phyloP scores from a whole-genome alignment of 2,113 vertebrate species.

The Silurus asotus region DNA sequence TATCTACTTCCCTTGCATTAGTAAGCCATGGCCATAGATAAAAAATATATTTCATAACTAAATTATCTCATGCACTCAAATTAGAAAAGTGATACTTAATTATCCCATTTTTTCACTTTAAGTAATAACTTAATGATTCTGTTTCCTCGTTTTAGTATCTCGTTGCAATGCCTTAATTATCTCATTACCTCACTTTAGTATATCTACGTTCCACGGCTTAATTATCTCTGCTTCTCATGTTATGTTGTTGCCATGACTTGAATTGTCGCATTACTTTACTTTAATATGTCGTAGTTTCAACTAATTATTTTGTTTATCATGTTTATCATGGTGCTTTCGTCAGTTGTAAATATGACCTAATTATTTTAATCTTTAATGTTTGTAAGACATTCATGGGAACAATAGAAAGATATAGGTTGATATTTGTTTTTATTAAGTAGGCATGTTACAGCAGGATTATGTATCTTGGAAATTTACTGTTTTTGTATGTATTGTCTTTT shows the following conservation, averaged over 20 bases:
- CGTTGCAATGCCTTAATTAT: background rate
- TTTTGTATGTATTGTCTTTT: background rate
- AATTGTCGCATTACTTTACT: background rate
- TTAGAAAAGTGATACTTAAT: background rate
- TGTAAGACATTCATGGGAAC: no score
- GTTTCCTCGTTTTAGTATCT: background rate
- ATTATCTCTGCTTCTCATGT: no score
- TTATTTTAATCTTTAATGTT: no score
- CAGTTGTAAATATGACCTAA: no score
- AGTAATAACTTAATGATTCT: background rate
- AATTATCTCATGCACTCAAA: background rate
- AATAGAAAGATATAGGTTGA: no score
- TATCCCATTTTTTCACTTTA: background rate
- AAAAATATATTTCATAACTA: background rate
- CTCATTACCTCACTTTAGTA: background rate
- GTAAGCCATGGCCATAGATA: background rate
- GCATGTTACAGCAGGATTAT: background rate
- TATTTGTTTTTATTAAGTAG: background rate
- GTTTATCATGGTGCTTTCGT: no score
- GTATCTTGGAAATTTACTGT: background rate
- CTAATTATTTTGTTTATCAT: no score
- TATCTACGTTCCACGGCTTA: no score
- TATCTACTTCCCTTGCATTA: background rate
- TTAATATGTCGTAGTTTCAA: background rate
- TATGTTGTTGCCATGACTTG: background rate